These are phyloP conservation scores for Sturnira hondurensis DNA, from an alignment of 2,113 vertebrate genomes.

Conservation along the genomic window DNA sequence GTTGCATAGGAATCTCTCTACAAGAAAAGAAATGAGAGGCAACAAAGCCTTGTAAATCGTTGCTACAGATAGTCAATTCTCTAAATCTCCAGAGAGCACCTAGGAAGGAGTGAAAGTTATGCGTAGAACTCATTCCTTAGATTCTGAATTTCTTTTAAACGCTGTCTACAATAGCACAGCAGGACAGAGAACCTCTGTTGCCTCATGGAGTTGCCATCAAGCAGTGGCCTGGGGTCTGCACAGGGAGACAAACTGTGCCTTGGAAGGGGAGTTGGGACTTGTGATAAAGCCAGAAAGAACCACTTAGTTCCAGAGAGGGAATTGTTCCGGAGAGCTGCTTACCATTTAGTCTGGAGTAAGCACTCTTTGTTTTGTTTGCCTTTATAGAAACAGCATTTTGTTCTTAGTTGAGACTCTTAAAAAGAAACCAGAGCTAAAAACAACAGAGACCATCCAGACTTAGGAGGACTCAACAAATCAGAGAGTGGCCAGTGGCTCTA, in stretches of 20 bases:
- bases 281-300: background rate
- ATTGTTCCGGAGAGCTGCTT: background rate
- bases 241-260: background rate
- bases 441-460: background rate
- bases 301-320: background rate
- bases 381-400: background rate
- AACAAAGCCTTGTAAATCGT: background rate
- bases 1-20: background rate
- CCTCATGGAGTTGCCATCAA: background rate
- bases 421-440: background rate
- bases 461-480: background rate
- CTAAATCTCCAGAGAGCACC: background rate
- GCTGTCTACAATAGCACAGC: background rate
- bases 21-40: background rate
- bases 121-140: background rate
- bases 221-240: no score
- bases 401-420: background rate
- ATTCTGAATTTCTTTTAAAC: background rate
- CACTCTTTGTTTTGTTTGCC: background rate
- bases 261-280: background rate
- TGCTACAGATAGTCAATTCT: background rate
- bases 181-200: background rate
- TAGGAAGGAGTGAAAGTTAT: background rate
- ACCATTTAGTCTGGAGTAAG: background rate
- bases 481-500: background rate